phyloP scores from a whole-genome alignment of 1,140 invertebrate genomes.

The Tyrophagus putrescentiae region DNA sequence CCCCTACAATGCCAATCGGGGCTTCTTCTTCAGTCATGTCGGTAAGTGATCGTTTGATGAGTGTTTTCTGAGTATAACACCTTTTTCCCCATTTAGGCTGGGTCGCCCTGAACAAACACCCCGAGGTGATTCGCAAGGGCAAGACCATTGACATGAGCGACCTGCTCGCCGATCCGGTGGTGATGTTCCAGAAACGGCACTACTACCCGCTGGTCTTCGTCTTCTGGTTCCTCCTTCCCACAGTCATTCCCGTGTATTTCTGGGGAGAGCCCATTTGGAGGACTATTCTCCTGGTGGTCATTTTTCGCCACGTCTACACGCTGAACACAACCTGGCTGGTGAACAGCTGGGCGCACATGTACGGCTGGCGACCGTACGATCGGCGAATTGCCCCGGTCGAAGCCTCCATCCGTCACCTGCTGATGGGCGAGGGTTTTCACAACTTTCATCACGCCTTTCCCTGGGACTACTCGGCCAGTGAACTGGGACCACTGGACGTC shows the following conservation, averaged over 20 bases:
- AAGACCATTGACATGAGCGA: constrained; percentile 68
- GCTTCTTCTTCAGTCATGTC: constrained; percentile 89
- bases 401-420: constrained; percentile 37
- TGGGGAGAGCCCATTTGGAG: constrained; percentile 55
- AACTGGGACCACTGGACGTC: constrained; percentile 49
- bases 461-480: constrained; percentile 62
- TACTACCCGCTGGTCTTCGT: constrained; percentile 65
- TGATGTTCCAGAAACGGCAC: constrained; percentile 45
- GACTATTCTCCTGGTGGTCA: constrained; percentile 59
- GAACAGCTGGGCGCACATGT: constrained; percentile 41
- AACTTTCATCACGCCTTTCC: constrained; percentile 45
- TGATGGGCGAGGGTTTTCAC: constrained; percentile 43
- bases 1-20: constrained; percentile 80
- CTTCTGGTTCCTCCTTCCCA: constrained; percentile 69
- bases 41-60: too few relatives aligned
- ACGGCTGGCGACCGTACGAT: constrained; percentile 36
- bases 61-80: too few relatives aligned
- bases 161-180: constrained; percentile 59
- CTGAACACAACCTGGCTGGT: constrained; percentile 74
- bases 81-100: constrained; percentile 93
- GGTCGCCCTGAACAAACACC: constrained; percentile 71
- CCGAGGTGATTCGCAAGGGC: constrained; percentile 65
- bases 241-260: constrained; percentile 56
- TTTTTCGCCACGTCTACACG: constrained; percentile 53
- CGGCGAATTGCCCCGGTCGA: constrained; percentile 38